Evolutionary conservation across 2,797 vertebrate genomes (phyloP), one percentile per base, ranked within the genome.

Genomic region (Rhinichthys osculus): DNA sequence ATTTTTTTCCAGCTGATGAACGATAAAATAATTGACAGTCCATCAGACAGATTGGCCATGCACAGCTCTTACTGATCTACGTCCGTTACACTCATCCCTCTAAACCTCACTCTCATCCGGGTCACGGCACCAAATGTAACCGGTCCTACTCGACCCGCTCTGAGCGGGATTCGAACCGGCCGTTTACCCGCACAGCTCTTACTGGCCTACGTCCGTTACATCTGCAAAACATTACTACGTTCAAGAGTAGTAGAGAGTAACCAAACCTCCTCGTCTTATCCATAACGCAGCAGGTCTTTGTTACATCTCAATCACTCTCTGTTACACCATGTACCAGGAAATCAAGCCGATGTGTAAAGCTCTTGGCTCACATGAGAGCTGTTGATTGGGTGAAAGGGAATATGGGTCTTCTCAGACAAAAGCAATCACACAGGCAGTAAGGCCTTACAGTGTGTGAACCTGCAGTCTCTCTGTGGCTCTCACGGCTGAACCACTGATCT

Each of bases 391-490:
- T 85, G 85, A 90, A 89, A 89, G 54, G 16, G 76, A 86, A 88
- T 81, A 79, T 69, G 35, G 78, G 30, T 80, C 33, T 67, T 71
- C 66, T 40, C 80, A 85, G 77, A 87, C 70, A 78, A 88, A 87
- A 85, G 81, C 78, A 83, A 80, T 87, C 87, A 84, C 76, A 40
- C 67, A 79, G 66, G 76, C 54, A 50, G 44, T 54, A 76, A 64
- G 72, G 64, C 35, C 23, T 82, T 72, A 73, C 59, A 83, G 73
- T 79, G 59, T 57, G 16, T n/a, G 66, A 70, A 87, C 21, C 83
- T 80, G 83, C 69, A 83, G 83, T 85, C 71, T 76, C 84, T 89
- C 87, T 87, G 86, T 88, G 86, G 89, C 92, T 86, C 91, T 91
- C 89, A 92, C 89, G 78, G 59, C 83, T 92, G 86, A 70, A 30